phyloP scores from a whole-genome alignment of 2,888 invertebrate genomes.

The Amorpha juglandis region DNA sequence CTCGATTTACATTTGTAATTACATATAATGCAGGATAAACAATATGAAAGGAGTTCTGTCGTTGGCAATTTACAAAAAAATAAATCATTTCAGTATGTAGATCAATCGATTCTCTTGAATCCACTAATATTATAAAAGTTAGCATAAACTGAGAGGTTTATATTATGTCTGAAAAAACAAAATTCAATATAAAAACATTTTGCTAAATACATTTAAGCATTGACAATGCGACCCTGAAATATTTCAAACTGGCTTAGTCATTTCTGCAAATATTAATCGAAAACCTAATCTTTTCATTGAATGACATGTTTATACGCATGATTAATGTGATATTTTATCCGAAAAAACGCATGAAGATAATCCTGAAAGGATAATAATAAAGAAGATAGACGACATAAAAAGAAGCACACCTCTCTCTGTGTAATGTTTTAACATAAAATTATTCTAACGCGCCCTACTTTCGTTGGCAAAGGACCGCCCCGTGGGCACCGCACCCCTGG shows the following conservation, averaged over 20 bases:
- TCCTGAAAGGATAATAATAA: too few species aligned
- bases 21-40: too few species aligned
- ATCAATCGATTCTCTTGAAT: too few species aligned
- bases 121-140: too few species aligned
- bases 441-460: constrained; percentile 25
- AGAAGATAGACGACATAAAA: background rate
- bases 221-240: too few species aligned
- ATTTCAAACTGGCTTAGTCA: background rate
- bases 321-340: background rate
- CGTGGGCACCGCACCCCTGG: constrained; percentile 37
- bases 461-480: constrained; percentile 31
- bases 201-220: too few species aligned
- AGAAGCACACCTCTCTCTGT: background rate
- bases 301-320: background rate
- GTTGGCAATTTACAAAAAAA: too few species aligned
- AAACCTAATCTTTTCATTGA: background rate
- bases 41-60: background rate
- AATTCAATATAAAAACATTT: too few species aligned
- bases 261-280: background rate
- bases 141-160: too few species aligned
- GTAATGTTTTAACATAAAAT: constrained; percentile 4
- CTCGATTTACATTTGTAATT: too few species aligned
- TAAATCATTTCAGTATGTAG: too few species aligned
- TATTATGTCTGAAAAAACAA: too few species aligned
- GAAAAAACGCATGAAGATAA: background rate